Evolutionary conservation across 2,797 vertebrate species (phyloP).

Genomic region (Channallabes apus): DNA sequence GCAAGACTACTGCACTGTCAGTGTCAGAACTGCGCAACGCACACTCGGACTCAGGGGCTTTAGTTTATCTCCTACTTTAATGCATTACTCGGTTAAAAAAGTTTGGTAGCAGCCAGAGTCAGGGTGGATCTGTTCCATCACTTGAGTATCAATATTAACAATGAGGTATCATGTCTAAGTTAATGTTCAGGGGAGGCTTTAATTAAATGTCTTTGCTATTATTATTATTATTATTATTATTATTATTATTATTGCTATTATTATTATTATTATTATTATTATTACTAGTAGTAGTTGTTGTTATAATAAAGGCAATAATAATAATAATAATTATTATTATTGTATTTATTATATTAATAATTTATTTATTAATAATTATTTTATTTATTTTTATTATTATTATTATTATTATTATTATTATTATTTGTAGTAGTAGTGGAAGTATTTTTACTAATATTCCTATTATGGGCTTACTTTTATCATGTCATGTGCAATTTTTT

Average conservation of each 20-base stretch:
- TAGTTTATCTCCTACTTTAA: neutral
- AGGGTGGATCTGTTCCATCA: neutral
- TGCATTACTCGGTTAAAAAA: neutral
- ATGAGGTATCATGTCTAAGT: neutral
- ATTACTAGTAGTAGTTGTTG: neutral
- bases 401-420: neutral
- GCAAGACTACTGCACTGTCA: neutral
- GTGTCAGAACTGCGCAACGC: neutral
- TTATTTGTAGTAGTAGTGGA: neutral
- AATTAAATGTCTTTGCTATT: neutral
- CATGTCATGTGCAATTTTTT: too few relatives aligned
- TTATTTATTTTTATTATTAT: too few relatives aligned
- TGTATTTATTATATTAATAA: too few relatives aligned
- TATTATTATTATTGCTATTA: neutral
- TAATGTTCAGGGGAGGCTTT: neutral
- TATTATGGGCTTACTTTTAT: neutral
- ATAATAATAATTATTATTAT: too few relatives aligned
- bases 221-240: neutral
- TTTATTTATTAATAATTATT: too few relatives aligned
- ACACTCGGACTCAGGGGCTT: neutral
- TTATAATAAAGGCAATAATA: too few relatives aligned
- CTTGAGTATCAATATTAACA: neutral
- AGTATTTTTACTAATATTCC: neutral
- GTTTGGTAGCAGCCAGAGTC: neutral
- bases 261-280: neutral